phyloP scores from a whole-genome alignment of 1,140 invertebrate genomes.

The Euglossa dilemma region DNA sequence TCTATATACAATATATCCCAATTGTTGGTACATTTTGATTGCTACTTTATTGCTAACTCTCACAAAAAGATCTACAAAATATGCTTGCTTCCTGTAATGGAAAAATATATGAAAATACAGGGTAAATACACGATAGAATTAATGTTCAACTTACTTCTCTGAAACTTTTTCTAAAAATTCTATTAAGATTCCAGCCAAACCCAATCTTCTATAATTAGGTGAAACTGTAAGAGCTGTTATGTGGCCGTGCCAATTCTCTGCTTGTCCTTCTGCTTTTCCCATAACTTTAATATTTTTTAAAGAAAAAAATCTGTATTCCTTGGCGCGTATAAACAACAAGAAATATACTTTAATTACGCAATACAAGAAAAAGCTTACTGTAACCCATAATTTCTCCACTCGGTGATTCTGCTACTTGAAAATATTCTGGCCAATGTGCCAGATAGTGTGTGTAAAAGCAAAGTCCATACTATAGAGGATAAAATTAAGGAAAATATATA shows the following conservation, averaged over 20 bases:
- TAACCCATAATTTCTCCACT: slow-evolving; percentile 99
- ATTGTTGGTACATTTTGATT: slow-evolving; percentile 97
- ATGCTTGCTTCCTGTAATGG: slow-evolving; percentile 93
- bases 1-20: slow-evolving; percentile 98
- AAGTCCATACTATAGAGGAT: slow-evolving; percentile 90
- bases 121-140: not conserved
- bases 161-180: slow-evolving; percentile 97
- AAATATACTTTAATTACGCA: not conserved
- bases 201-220: slow-evolving; percentile 94
- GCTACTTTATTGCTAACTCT: slow-evolving; percentile 98
- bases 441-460: slow-evolving; percentile 99
- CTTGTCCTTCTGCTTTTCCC: slow-evolving; percentile 98
- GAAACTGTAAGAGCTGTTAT: slow-evolving; percentile 99
- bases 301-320: not conserved
- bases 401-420: slow-evolving; percentile 97
- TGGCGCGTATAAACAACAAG: not conserved
- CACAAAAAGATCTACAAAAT: slow-evolving; percentile 99
- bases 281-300: slow-evolving; percentile 89
- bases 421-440: slow-evolving; percentile 99
- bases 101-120: slow-evolving; percentile 19
- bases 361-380: slow-evolving; percentile 87
- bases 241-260: slow-evolving; percentile 99
- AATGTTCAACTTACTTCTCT: slow-evolving; percentile 88
- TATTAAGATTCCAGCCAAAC: slow-evolving; percentile 97
- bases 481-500: slow-evolving; percentile 31